Percentiles rank a stretch among this genome's conserved stretches.
These are phyloP conservation scores for Amblyopsis rosae DNA, from an alignment of 2,113 vertebrate species.

Conservation along the genomic window DNA sequence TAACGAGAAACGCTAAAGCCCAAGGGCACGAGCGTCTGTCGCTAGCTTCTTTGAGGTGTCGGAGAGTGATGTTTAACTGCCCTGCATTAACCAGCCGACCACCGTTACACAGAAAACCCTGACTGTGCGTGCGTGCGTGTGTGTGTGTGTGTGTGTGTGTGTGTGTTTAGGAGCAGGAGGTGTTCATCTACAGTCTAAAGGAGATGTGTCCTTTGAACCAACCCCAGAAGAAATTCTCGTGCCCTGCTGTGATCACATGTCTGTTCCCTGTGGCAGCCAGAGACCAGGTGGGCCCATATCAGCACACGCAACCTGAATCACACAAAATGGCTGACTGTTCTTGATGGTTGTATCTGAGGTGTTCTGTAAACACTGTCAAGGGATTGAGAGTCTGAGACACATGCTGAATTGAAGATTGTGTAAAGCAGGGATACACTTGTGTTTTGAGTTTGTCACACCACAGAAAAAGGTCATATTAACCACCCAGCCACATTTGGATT, in stretches of 20 bases:
- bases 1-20: too few relatives aligned
- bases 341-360: not conserved
- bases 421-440: too few relatives aligned
- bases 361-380: not conserved
- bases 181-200: slow-evolving; percentile 91
- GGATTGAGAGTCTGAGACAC: too few relatives aligned
- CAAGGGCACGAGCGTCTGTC: too few relatives aligned
- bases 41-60: too few relatives aligned
- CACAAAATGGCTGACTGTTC: not conserved
- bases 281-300: slow-evolving; percentile 80
- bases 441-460: too few relatives aligned
- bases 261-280: slow-evolving; percentile 83
- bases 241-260: slow-evolving; percentile 89
- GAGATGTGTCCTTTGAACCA: slow-evolving; percentile 94
- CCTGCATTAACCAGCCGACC: too few relatives aligned
- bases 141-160: not conserved
- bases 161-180: slow-evolving; percentile 87
- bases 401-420: too few relatives aligned
- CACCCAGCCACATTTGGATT: too few relatives aligned
- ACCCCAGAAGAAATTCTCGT: slow-evolving; percentile 85
- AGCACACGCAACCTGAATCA: not conserved
- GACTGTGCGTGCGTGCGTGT: not conserved
- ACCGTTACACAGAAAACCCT: not conserved
- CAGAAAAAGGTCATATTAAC: too few relatives aligned
- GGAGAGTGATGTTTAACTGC: too few relatives aligned